A percentile compares a stretch with the other conserved stretches of the same genome.
Conservation (phyloP, 2,113 vertebrate species). For the Cnemophilus loriae region DNA sequence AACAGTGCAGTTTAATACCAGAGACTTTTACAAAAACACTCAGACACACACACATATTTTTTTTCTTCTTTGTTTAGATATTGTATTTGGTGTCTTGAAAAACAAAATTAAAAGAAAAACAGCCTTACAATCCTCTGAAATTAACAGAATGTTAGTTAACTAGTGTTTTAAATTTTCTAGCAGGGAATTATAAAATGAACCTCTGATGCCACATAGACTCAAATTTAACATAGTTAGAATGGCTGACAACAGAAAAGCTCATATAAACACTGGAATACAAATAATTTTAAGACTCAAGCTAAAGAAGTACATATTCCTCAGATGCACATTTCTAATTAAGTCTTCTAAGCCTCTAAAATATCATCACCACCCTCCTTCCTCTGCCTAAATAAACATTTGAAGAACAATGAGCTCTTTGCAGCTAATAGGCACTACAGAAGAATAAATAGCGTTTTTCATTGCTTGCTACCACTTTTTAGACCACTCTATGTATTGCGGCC, state of each 20-base stretch:
- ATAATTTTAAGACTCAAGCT: not conserved
- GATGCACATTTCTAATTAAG: not conserved
- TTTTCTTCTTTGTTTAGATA: not conserved
- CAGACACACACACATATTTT: accelerated
- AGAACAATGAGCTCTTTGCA: not conserved
- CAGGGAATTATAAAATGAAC: not conserved
- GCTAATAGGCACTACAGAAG: not conserved
- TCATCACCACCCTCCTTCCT: not conserved
- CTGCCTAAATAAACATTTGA: not conserved
- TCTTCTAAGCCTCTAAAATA: not conserved
- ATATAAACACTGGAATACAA: not conserved
- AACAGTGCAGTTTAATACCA: not conserved
- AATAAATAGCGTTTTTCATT: not conserved
- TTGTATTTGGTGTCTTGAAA: not conserved
- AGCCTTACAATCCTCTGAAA: not conserved
- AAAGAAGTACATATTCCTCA: not conserved
- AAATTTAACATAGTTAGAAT: not conserved
- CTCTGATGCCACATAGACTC: not conserved
- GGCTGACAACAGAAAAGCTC: not conserved
- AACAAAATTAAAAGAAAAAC: not conserved
- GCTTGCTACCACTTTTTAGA: not conserved
- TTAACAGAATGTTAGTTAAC: not conserved
- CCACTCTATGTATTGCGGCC: not conserved
- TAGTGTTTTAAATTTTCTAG: not conserved
- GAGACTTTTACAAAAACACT: not conserved